Evolutionary conservation across 2,888 invertebrate genomes (phyloP).

Genomic region (Synanthedon vespiformis): DNA sequence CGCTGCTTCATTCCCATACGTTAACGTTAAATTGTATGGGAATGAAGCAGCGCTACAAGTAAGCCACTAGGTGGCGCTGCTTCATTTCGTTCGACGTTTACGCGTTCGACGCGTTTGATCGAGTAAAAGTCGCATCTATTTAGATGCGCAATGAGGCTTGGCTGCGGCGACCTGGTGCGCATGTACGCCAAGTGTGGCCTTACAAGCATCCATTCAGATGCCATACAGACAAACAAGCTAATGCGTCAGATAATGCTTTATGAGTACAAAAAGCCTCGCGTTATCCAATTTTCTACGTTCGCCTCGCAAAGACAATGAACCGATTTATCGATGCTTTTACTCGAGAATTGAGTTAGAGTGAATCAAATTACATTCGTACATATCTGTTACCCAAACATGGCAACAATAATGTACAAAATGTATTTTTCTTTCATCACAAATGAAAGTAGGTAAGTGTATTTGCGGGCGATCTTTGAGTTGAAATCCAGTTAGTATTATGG

Average conservation of each 20-base stretch:
- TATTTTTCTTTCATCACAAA: slow-evolving; percentile 3
- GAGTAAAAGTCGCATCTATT: too few species aligned
- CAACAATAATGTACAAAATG: background rate
- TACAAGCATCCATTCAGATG: too few species aligned
- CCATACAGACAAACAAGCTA: background rate
- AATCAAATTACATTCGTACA: background rate
- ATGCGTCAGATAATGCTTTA: background rate
- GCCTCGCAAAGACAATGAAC: slow-evolving; percentile 38
- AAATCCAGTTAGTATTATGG: slow-evolving; percentile 5
- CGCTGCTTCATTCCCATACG: too few species aligned
- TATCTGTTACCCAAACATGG: background rate
- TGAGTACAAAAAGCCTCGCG: slow-evolving; percentile 16
- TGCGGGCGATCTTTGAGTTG: slow-evolving; percentile 1
- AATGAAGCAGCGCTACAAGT: too few species aligned
- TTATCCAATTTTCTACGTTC: slow-evolving; percentile 40
- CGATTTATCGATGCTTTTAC: slow-evolving; percentile 33
- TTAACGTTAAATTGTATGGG: too few species aligned
- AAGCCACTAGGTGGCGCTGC: too few species aligned
- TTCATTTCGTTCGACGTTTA: too few species aligned
- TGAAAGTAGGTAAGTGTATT: slow-evolving; percentile 4
- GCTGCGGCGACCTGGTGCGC: too few species aligned
- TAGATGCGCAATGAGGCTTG: too few species aligned
- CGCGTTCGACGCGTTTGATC: too few species aligned
- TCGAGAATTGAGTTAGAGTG: slow-evolving; percentile 16
- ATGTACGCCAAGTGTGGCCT: too few species aligned